These are phyloP conservation scores for Hypselothyrea guttata DNA, from an alignment of 2,888 invertebrate genomes.

Conservation along the genomic window DNA sequence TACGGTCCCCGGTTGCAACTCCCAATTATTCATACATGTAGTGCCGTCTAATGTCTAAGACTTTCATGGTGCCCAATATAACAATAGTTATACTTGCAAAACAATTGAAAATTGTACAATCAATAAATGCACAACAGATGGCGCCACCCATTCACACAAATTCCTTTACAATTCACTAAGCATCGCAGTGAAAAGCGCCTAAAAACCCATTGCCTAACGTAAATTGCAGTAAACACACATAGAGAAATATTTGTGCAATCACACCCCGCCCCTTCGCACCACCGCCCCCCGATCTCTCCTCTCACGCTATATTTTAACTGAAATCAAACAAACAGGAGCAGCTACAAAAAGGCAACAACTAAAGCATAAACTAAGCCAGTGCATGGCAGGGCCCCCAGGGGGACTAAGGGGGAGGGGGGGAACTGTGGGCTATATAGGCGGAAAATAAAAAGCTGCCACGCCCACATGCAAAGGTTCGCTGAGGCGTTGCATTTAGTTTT, in stretches of 20 bases:
- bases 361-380: slow-evolving; percentile 47
- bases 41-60: too few relatives aligned
- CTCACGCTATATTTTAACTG: slow-evolving; percentile 42
- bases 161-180: slow-evolving; percentile 23
- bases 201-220: slow-evolving; percentile 2
- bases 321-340: slow-evolving; percentile 45
- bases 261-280: not conserved
- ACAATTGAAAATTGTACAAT: slow-evolving; percentile 1
- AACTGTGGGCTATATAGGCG: not conserved
- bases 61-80: too few relatives aligned
- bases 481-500: slow-evolving; percentile 50
- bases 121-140: slow-evolving; percentile 2
- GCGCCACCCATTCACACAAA: too few relatives aligned
- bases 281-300: not conserved
- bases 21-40: too few relatives aligned
- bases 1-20: too few relatives aligned
- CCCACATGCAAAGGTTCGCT: slow-evolving; percentile 33
- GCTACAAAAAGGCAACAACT: slow-evolving; percentile 29
- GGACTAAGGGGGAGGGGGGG: not conserved
- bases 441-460: slow-evolving; percentile 29
- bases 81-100: too few relatives aligned
- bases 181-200: not conserved
- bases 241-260: slow-evolving; percentile 47
- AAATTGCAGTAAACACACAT: slow-evolving; percentile 1
- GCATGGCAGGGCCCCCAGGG: not conserved